phyloP scores from a whole-genome alignment of 1,140 invertebrate genomes.

The Eupeodes corollae region DNA sequence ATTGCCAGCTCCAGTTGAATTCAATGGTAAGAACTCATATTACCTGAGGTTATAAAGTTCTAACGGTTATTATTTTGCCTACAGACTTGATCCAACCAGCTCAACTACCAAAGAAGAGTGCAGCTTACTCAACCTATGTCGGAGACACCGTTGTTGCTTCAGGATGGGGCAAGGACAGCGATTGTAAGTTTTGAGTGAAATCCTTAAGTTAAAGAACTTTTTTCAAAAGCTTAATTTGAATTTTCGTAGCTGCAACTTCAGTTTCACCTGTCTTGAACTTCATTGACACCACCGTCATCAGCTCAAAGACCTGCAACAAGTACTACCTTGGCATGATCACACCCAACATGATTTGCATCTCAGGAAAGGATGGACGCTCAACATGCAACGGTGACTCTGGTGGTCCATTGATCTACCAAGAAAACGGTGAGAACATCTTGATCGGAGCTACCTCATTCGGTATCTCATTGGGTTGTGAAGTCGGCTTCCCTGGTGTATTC shows the following conservation, averaged over 20 bases:
- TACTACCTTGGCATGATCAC: slow-evolving; percentile 13
- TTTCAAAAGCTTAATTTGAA: background rate
- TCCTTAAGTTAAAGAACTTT: background rate
- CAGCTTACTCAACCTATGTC: slow-evolving; percentile 22
- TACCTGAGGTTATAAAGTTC: background rate
- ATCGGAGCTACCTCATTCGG: slow-evolving; percentile 43
- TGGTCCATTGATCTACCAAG: slow-evolving; percentile 18
- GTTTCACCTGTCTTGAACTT: slow-evolving; percentile 16
- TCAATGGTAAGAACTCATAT: slow-evolving; percentile 19
- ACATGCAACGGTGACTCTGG: slow-evolving; percentile 27
- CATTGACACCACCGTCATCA: slow-evolving; percentile 20
- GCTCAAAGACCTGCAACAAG: slow-evolving; percentile 10
- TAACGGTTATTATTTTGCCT: slow-evolving; percentile 5
- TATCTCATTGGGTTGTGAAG: slow-evolving; percentile 36
- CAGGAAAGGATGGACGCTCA: slow-evolving; percentile 16
- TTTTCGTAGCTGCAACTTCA: background rate
- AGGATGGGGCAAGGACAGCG: slow-evolving; percentile 37
- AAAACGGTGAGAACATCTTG: slow-evolving; percentile 6
- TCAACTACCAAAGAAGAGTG: slow-evolving; percentile 22
- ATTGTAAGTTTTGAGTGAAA: slow-evolving; percentile 6
- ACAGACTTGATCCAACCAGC: slow-evolving; percentile 29
- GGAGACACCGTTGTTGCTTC: slow-evolving; percentile 27
- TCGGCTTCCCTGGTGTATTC: slow-evolving; percentile 34
- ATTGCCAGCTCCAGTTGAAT: slow-evolving; percentile 23
- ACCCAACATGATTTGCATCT: slow-evolving; percentile 23